Conservation (phyloP, 2,888 invertebrate genomes). For the Epirrhoe tristata region DNA sequence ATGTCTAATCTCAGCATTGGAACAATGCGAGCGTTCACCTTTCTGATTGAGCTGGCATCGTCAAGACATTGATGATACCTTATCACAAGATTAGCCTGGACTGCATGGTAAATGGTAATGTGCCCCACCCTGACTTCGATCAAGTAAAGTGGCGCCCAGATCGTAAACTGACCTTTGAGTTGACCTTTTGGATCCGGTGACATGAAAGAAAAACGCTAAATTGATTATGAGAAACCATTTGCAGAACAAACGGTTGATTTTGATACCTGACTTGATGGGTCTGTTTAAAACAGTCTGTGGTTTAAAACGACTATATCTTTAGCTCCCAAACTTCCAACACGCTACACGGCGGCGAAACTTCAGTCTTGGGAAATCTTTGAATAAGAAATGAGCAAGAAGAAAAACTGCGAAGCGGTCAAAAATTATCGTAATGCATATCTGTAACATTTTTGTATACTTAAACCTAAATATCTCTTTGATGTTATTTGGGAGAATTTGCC, state of each 20-base stretch:
- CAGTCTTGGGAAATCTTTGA: no score
- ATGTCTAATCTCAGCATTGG: background rate
- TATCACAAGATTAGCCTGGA: constrained; percentile 41
- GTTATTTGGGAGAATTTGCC: background rate
- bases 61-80: constrained; percentile 26
- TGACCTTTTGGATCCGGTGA: constrained; percentile 14
- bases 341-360: no score
- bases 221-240: background rate
- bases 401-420: no score
- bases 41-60: constrained; percentile 1
- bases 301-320: no score
- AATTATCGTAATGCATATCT: background rate
- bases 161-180: constrained; percentile 43
- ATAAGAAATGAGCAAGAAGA: no score
- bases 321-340: no score
- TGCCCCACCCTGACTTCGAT: constrained; percentile 44
- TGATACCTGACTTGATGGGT: no score
- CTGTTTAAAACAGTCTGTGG: no score
- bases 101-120: constrained; percentile 36
- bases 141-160: constrained; percentile 48
- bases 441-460: background rate
- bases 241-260: no score
- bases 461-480: background rate
- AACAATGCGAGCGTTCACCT: constrained; percentile 21
- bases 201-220: background rate